Evolutionary conservation across 2,797 vertebrate genomes (phyloP).

Genomic region (Channallabes apus): DNA sequence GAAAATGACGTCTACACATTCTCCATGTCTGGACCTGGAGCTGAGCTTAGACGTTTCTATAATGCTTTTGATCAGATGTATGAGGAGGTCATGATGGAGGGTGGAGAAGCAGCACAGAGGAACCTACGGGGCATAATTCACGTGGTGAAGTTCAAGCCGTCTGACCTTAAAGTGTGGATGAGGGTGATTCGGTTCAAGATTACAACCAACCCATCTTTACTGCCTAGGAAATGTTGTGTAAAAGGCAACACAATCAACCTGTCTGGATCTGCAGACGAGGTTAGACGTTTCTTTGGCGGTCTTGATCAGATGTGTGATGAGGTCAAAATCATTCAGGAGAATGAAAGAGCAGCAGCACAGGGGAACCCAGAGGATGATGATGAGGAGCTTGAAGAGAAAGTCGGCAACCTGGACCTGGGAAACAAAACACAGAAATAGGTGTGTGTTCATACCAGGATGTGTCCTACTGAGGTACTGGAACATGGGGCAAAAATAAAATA

Average conservation of each 20-base stretch:
- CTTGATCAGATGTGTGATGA: not conserved
- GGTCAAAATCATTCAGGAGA: not conserved
- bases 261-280: not conserved
- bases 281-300: not conserved
- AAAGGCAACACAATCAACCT: not conserved
- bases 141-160: not conserved
- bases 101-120: too few relatives aligned
- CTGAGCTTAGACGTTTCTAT: too few relatives aligned
- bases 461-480: not conserved
- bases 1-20: too few relatives aligned
- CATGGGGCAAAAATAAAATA: too few relatives aligned
- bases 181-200: not conserved
- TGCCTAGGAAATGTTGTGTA: not conserved
- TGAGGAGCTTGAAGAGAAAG: not conserved
- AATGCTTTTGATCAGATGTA: too few relatives aligned
- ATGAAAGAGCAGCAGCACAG: not conserved
- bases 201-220: not conserved
- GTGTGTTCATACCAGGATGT: not conserved
- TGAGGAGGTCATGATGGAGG: too few relatives aligned
- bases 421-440: rapidly evolving
- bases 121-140: too few relatives aligned
- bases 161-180: not conserved
- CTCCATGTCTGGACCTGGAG: too few relatives aligned
- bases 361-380: not conserved
- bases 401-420: conserved; percentile 14